Percentiles rank a stretch among this genome's conserved stretches.
phyloP scores from a whole-genome alignment of 2,888 invertebrate species.

The Nephrotoma guestfalica region DNA sequence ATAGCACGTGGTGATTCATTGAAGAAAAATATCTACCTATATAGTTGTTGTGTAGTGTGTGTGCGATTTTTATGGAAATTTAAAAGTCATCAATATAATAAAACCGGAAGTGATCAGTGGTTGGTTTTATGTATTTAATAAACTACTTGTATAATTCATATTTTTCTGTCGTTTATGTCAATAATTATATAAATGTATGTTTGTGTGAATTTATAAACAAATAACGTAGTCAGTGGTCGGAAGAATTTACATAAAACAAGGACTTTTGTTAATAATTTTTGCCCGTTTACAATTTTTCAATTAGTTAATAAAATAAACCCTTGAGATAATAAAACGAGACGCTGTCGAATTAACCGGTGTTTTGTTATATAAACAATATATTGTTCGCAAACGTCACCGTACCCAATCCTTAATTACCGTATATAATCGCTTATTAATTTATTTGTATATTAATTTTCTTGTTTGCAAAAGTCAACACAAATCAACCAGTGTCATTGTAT shows the following conservation, averaged over 20 bases:
- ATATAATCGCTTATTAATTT: neutral
- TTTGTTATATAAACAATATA: neutral
- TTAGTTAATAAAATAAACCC: too few relatives aligned
- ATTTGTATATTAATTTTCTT: neutral
- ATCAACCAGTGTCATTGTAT: neutral
- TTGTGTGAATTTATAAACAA: neutral
- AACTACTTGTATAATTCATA: neutral
- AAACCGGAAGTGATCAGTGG: neutral
- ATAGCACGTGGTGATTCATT: neutral
- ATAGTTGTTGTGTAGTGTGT: neutral
- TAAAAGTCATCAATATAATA: neutral
- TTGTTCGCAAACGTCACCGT: neutral
- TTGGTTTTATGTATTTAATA: neutral
- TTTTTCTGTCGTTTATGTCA: neutral
- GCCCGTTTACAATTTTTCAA: neutral
- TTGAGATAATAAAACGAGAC: too few relatives aligned
- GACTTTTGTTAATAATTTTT: too few relatives aligned
- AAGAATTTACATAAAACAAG: neutral
- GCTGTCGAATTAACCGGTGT: too few relatives aligned
- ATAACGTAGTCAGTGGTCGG: neutral
- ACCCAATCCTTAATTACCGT: neutral
- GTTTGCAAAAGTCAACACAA: neutral
- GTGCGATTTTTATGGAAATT: neutral
- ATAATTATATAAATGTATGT: neutral
- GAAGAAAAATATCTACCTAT: neutral